Evolutionary conservation across 1,140 invertebrate species (phyloP).

Genomic region (Pollicipes pollicipes): DNA sequence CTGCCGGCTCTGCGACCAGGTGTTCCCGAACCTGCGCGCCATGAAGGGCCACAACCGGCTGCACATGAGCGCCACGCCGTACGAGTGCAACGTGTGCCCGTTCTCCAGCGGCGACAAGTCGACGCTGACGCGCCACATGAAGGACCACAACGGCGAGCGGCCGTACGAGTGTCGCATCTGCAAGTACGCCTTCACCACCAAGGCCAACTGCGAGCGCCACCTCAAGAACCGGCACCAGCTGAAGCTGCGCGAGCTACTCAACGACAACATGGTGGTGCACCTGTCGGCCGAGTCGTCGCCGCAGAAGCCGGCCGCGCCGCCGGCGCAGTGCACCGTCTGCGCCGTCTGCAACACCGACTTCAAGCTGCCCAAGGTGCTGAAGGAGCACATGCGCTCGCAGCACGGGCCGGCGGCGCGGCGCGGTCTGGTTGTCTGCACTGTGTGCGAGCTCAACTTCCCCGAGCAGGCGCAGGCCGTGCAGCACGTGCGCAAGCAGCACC

Average conservation of each 20-base stretch:
- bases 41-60: slow-evolving; percentile 64
- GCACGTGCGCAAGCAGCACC: slow-evolving; percentile 1
- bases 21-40: slow-evolving; percentile 70
- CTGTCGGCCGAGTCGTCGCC: slow-evolving; percentile 60
- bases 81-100: slow-evolving; percentile 81
- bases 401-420: slow-evolving; percentile 12
- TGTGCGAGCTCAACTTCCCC: neutral
- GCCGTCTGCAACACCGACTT: slow-evolving; percentile 17
- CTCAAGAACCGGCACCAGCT: slow-evolving; percentile 59
- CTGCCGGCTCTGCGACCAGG: slow-evolving; percentile 59
- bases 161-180: slow-evolving; percentile 86
- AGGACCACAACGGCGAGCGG: slow-evolving; percentile 82
- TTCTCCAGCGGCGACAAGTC: slow-evolving; percentile 77
- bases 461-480: neutral
- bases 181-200: slow-evolving; percentile 89
- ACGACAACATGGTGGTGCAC: slow-evolving; percentile 66
- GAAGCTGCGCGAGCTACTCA: slow-evolving; percentile 62
- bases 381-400: slow-evolving; percentile 20
- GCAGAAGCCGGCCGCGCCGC: slow-evolving; percentile 22
- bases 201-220: slow-evolving; percentile 58
- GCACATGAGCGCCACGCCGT: slow-evolving; percentile 39
- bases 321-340: slow-evolving; percentile 12
- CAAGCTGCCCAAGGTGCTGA: slow-evolving; percentile 16
- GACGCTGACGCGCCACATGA: slow-evolving; percentile 69
- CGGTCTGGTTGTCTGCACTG: slow-evolving; percentile 4